phyloP scores from a whole-genome alignment of 2,888 invertebrate genomes.

The Tenthredo mesomela region DNA sequence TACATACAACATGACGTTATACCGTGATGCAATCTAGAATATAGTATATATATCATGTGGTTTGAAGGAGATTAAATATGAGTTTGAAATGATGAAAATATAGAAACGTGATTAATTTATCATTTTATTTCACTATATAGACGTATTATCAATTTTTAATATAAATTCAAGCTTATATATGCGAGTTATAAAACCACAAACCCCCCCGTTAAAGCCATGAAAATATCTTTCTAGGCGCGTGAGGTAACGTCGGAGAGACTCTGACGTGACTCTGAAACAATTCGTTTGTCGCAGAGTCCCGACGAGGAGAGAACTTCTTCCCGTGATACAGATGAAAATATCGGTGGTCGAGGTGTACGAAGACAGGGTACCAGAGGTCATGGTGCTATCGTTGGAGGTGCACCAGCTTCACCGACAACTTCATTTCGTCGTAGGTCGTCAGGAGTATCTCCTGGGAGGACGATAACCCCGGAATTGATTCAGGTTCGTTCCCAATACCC shows the following conservation, averaged over 20 bases:
- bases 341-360: constrained; percentile 55
- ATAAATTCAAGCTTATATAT: neutral
- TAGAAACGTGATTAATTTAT: neutral
- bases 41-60: too few relatives aligned
- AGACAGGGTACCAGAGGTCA: constrained; percentile 60
- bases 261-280: constrained; percentile 53
- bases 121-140: neutral
- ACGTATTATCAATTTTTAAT: neutral
- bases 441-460: constrained; percentile 69
- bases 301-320: constrained; percentile 60
- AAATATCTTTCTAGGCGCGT: constrained; percentile 51
- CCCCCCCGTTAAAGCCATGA: constrained; percentile 24
- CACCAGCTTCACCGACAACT: constrained; percentile 59
- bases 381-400: constrained; percentile 56
- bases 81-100: neutral
- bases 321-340: constrained; percentile 55
- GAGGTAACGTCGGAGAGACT: constrained; percentile 52
- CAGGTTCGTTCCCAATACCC: constrained; percentile 70
- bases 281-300: constrained; percentile 60
- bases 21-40: neutral
- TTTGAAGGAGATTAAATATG: neutral
- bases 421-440: constrained; percentile 66
- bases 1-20: neutral
- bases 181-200: neutral
- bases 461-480: constrained; percentile 77